These are phyloP conservation scores for Platichthys flesus DNA, from an alignment of 2,113 vertebrate genomes.

Conservation along the genomic window DNA sequence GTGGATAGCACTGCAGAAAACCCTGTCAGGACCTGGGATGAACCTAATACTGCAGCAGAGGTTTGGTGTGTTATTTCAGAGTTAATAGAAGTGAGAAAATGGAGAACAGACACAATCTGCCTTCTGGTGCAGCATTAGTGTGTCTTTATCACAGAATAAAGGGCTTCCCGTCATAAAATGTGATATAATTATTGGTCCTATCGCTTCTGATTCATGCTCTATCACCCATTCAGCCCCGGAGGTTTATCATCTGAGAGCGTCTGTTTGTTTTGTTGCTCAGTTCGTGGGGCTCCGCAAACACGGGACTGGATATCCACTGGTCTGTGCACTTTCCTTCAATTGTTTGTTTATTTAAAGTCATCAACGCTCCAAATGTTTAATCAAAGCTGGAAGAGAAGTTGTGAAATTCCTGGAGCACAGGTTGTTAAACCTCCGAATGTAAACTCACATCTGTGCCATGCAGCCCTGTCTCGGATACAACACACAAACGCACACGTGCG, in stretches of 20 bases:
- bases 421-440: slow-evolving; percentile 27
- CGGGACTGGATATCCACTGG: neutral
- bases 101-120: neutral
- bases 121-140: neutral
- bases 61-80: neutral
- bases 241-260: neutral
- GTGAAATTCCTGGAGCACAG: slow-evolving; percentile 16
- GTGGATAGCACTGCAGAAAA: neutral
- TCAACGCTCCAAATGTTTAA: slow-evolving; percentile 22
- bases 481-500: slow-evolving; percentile 9
- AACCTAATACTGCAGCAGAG: neutral
- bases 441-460: slow-evolving; percentile 20
- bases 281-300: neutral
- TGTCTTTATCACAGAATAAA: neutral
- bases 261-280: slow-evolving; percentile 20
- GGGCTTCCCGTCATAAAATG: neutral
- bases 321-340: slow-evolving; percentile 6
- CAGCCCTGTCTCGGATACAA: neutral
- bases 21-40: neutral
- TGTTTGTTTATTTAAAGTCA: slow-evolving; percentile 28
- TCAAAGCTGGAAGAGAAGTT: slow-evolving; percentile 24
- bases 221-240: slow-evolving; percentile 9
- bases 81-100: slow-evolving; percentile 1
- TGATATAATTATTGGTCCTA: slow-evolving; percentile 5
- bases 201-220: neutral